These are phyloP conservation scores for Allacma fusca DNA, from an alignment of 2,888 invertebrate species.

Conservation along the genomic window DNA sequence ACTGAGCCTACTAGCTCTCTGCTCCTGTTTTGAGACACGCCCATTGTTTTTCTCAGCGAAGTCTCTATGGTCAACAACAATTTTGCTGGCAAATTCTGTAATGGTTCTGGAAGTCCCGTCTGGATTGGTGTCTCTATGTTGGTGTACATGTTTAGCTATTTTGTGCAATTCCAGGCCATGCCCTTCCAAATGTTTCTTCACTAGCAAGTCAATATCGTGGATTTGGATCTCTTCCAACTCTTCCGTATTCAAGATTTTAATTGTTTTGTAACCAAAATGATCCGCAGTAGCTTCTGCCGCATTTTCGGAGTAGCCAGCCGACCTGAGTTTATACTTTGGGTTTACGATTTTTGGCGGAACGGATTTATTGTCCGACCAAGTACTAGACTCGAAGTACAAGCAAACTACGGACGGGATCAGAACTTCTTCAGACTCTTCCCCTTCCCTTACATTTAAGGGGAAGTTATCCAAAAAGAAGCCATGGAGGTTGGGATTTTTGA, in stretches of 20 bases:
- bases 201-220: conserved; percentile 25
- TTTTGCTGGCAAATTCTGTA: conserved; percentile 16
- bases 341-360: not conserved
- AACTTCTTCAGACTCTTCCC: conserved; percentile 21
- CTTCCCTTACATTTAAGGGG: conserved; percentile 22
- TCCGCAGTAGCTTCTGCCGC: conserved; percentile 27
- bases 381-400: conserved; percentile 16
- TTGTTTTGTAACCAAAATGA: conserved; percentile 38
- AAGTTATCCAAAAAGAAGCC: conserved; percentile 32
- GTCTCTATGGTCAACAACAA: conserved; percentile 28
- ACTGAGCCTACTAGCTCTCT: too few species aligned
- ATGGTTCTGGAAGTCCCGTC: not conserved
- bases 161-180: conserved; percentile 30
- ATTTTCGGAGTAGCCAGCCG: not conserved
- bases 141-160: conserved; percentile 21
- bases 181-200: conserved; percentile 35
- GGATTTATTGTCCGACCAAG: not conserved
- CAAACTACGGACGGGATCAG: conserved; percentile 14
- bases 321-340: conserved; percentile 16
- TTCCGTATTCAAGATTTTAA: conserved; percentile 38
- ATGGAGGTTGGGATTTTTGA: not conserved
- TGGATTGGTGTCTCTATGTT: not conserved
- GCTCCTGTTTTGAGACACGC: too few species aligned
- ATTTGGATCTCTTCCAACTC: conserved; percentile 37
- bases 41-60: not conserved